phyloP scores from a whole-genome alignment of 2,113 vertebrate species.

The Trichechus manatus region DNA sequence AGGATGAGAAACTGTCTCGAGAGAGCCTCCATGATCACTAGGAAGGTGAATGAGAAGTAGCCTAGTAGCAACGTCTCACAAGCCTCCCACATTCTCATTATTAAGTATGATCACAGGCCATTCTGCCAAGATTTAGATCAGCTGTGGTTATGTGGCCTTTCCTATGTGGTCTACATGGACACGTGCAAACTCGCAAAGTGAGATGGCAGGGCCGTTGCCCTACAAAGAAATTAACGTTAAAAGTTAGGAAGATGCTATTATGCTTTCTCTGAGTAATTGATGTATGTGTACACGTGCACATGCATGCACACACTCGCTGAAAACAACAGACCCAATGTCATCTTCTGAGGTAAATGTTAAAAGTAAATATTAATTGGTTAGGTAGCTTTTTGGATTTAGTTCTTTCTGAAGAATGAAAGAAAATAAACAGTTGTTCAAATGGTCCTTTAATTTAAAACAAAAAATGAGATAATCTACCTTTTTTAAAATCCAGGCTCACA shows the following conservation, averaged over 20 bases:
- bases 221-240: not conserved
- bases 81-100: too few relatives aligned
- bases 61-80: too few relatives aligned
- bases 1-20: not conserved
- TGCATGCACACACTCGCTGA: not conserved
- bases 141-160: not conserved
- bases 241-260: not conserved
- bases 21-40: not conserved
- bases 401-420: not conserved
- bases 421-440: not conserved
- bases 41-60: not conserved
- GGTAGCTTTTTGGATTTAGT: not conserved
- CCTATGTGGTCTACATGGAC: fast-evolving
- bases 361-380: not conserved
- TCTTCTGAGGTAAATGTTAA: not conserved
- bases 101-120: fast-evolving
- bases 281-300: not conserved
- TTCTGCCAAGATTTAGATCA: not conserved
- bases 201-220: not conserved
- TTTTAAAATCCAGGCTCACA: not conserved
- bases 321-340: not conserved
- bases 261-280: not conserved
- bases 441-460: not conserved
- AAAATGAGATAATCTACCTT: not conserved
- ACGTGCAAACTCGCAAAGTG: fast-evolving